A percentile compares a stretch with the other conserved stretches of the same genome.
Evolutionary conservation across 2,797 vertebrate genomes (phyloP).

Genomic region (Catamblyrhynchus diadema): DNA sequence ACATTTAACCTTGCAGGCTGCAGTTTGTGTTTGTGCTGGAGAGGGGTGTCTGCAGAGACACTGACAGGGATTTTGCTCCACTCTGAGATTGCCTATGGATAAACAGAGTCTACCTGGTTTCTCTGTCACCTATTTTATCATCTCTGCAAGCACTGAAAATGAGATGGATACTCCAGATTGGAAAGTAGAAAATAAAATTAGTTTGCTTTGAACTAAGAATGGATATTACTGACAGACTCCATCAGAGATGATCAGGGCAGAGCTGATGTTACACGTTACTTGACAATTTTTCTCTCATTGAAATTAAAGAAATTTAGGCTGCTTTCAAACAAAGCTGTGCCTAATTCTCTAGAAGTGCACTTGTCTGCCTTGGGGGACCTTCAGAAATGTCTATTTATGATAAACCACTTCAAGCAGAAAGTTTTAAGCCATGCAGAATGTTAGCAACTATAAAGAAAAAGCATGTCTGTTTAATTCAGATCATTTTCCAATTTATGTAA

Average conservation of each 20-base stretch:
- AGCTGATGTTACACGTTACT: constrained; percentile 16
- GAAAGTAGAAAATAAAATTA: background rate
- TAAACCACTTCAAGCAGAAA: constrained; percentile 52
- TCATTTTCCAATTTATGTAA: constrained; percentile 24
- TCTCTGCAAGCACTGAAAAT: background rate
- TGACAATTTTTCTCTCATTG: constrained; percentile 56
- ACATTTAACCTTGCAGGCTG: background rate
- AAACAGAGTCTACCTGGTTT: background rate
- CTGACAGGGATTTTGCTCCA: background rate
- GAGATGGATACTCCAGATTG: background rate
- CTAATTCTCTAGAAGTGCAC: constrained; percentile 42
- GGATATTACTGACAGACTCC: constrained; percentile 22
- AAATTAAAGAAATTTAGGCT: constrained; percentile 61
- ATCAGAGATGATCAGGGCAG: background rate
- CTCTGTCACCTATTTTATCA: background rate
- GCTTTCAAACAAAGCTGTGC: constrained; percentile 50
- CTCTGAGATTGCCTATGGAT: background rate
- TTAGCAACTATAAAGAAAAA: constrained; percentile 38
- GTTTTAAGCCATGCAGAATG: constrained; percentile 44
- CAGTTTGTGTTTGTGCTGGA: background rate
- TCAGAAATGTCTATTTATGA: constrained; percentile 63
- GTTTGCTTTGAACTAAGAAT: constrained; percentile 19
- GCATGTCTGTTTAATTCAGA: constrained; percentile 45
- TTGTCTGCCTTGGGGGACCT: constrained; percentile 49
- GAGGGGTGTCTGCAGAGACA: background rate